These are phyloP conservation scores for Barypeithes pellucidus DNA, from an alignment of 2,888 invertebrate genomes.

Conservation along the genomic window DNA sequence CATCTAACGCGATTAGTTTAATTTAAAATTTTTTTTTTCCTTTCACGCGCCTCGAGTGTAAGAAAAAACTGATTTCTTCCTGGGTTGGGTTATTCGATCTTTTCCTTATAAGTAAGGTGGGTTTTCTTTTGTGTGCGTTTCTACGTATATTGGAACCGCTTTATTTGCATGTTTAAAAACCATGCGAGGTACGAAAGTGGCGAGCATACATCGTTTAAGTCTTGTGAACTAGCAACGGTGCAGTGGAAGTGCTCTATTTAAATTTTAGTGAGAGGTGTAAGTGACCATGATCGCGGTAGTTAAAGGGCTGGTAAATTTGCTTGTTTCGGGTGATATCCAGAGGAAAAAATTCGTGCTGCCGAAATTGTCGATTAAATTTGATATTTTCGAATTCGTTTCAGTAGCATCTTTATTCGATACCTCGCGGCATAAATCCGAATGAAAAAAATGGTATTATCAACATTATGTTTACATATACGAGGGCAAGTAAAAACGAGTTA, in stretches of 20 bases:
- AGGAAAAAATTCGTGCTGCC: too few relatives aligned
- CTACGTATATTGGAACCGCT: slow-evolving; percentile 8
- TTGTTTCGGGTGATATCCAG: not conserved
- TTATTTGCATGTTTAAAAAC: slow-evolving; percentile 15
- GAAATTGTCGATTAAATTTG: too few relatives aligned
- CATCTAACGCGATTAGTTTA: not conserved
- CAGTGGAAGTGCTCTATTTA: not conserved
- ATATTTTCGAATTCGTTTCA: too few relatives aligned
- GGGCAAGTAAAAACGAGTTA: too few relatives aligned
- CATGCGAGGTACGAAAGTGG: not conserved
- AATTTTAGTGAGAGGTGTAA: not conserved
- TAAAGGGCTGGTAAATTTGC: slow-evolving; percentile 8
- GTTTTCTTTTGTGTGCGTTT: slow-evolving; percentile 7
- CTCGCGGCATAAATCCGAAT: too few relatives aligned
- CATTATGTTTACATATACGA: too few relatives aligned
- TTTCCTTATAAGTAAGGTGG: slow-evolving; percentile 4
- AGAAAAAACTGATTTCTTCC: not conserved
- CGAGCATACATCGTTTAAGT: not conserved
- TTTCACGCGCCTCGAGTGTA: not conserved
- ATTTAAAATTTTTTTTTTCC: slow-evolving; percentile 14
- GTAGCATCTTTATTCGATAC: too few relatives aligned
- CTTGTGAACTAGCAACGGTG: not conserved
- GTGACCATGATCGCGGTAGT: not conserved
- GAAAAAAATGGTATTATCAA: too few relatives aligned
- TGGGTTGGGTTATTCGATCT: slow-evolving; percentile 4